Percentiles rank a stretch among this genome's conserved stretches.
Conservation (phyloP, 2,797 vertebrate species). For the Crypturellus tataupa region DNA sequence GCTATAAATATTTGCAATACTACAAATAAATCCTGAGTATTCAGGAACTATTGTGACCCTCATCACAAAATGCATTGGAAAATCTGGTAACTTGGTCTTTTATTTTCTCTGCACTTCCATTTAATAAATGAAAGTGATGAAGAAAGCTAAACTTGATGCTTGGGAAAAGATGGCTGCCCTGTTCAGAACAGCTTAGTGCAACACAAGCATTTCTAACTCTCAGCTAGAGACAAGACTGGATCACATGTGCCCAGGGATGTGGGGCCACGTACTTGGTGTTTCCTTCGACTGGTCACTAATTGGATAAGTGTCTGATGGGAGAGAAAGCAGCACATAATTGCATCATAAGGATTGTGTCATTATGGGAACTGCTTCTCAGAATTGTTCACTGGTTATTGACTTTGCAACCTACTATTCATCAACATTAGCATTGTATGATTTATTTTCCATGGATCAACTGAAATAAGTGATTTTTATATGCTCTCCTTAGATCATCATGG, state of each 20-base stretch:
- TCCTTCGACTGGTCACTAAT: neutral
- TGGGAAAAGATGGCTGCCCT: neutral
- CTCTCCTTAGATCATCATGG: neutral
- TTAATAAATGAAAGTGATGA: neutral
- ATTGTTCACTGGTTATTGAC: neutral
- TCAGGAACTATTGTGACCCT: neutral
- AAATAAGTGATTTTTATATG: neutral
- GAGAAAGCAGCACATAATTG: neutral
- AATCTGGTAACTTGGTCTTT: neutral
- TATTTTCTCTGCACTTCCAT: neutral
- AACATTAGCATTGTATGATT: neutral
- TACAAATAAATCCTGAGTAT: neutral
- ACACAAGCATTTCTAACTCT: neutral
- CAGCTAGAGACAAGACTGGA: neutral
- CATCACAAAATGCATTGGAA: neutral
- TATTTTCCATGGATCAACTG: neutral
- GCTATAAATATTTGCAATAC: neutral
- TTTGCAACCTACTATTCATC: neutral
- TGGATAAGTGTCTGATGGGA: neutral
- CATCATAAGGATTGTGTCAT: neutral
- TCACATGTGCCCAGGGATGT: neutral
- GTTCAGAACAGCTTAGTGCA: neutral
- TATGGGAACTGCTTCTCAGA: neutral
- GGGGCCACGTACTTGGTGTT: fast-evolving
- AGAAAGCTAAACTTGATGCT: neutral